Evolutionary conservation across 2,888 invertebrate genomes (phyloP).

Genomic region (Cerceris rybyensis): DNA sequence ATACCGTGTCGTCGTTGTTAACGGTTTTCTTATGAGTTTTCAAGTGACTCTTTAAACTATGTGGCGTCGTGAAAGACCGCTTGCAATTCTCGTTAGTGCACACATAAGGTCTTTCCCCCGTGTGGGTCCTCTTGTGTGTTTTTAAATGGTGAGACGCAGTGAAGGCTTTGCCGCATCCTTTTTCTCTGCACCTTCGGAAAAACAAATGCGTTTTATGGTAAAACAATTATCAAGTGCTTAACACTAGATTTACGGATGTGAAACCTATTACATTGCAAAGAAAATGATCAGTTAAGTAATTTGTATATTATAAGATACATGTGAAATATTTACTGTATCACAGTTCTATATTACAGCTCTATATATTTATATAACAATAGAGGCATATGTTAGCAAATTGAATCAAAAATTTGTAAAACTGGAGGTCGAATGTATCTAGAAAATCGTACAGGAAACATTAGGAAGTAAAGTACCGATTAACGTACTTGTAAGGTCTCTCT

Average conservation of each 20-base stretch:
- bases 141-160: constrained; percentile 97
- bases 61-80: constrained; percentile 92
- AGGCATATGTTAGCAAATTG: no score
- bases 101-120: constrained; percentile 91
- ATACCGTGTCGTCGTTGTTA: constrained; percentile 68
- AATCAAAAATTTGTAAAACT: no score
- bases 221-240: not conserved
- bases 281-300: no score
- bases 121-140: constrained; percentile 93
- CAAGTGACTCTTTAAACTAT: constrained; percentile 91
- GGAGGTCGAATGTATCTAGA: no score
- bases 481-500: constrained; percentile 93
- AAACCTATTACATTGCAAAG: no score
- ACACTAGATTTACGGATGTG: no score
- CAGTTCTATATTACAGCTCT: no score
- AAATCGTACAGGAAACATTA: no score
- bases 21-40: constrained; percentile 86
- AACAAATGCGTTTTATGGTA: not conserved
- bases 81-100: constrained; percentile 88
- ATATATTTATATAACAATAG: no score
- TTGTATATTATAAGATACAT: no score
- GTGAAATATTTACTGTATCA: no score
- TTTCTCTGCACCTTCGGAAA: constrained; percentile 87
- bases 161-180: constrained; percentile 95
- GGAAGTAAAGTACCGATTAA: constrained; percentile 65